Evolutionary conservation across 2,113 vertebrate species (phyloP), one percentile per base, ranked within the genome.

Genomic region (Athene cunicularia): DNA sequence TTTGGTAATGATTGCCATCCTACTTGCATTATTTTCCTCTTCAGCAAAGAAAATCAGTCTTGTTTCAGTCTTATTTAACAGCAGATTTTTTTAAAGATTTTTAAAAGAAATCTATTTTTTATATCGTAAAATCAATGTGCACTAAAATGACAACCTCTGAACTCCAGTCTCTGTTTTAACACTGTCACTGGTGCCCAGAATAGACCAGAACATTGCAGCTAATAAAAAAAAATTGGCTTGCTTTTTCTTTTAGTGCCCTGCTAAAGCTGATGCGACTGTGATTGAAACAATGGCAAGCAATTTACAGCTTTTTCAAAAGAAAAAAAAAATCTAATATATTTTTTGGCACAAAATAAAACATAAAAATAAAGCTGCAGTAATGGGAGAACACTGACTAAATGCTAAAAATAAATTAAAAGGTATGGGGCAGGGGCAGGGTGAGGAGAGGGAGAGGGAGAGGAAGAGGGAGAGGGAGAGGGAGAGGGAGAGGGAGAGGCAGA

Each of bases 291-390:
- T 21, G 4, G 11, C 1, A 75, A 87, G 5, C 4, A 45, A 20
- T 63, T 67, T 23, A 28, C 9, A 81, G 20, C 1, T 18, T 85
- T 80, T 73, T 60, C 22, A 73, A 70, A 77, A 71, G 9, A 1
- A 85, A 85, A 68, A 45, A 45, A 45, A 83, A 72, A 80, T 21
- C 2, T 58, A 30, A 79, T 55, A 20, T 35, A 49, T 28, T 33
- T 1, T 39, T 28, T 5, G 23, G 9, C 1, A 4, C 37, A 55
- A 59, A 26, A 28, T 3, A 45, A 49, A 15, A 27, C 4, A 45
- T 14, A 53, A 81, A 88, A 83, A 56, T 14, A 75, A 80, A 93
- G 2, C 4, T 45, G 10, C 7, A 59, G 10, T 33, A 80, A 53
- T 58, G 9, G 3, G 68, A 35, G 53, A 53, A 59, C 33, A 67